A percentile compares a stretch with the other conserved stretches of the same genome.
Conservation (phyloP, 1,140 invertebrate species). For the Drosophila subobscura region DNA sequence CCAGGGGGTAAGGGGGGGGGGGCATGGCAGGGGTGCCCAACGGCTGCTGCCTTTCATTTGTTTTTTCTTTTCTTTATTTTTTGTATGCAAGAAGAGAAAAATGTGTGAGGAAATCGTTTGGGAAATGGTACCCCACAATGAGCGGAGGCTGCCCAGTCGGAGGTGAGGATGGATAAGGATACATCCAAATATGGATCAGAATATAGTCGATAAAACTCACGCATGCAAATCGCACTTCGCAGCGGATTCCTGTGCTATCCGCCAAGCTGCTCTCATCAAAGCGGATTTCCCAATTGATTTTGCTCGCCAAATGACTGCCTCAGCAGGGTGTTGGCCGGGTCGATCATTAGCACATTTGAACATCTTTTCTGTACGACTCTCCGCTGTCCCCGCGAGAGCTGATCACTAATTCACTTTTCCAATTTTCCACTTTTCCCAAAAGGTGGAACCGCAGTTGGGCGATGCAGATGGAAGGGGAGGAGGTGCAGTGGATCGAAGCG, state of each 20-base stretch:
- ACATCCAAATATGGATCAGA: no score
- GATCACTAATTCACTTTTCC: constrained; percentile 75
- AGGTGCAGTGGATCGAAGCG: not conserved
- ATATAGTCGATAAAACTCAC: no score
- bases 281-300: no score
- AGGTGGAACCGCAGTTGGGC: constrained; percentile 29
- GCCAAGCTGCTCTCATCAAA: no score
- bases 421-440: constrained; percentile 74
- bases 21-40: constrained; percentile 17
- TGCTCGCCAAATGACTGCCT: no score
- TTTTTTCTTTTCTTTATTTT: constrained; percentile 26
- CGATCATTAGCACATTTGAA: constrained; percentile 5
- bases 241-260: no score
- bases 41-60: constrained; percentile 25
- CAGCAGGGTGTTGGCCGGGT: not conserved
- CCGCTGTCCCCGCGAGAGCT: constrained; percentile 3
- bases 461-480: constrained; percentile 3
- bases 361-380: constrained; percentile 19
- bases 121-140: constrained; percentile 20
- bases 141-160: not conserved
- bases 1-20: not conserved
- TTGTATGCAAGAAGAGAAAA: constrained; percentile 66
- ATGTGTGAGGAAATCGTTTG: constrained; percentile 52
- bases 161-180: no score
- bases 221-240: no score